These are phyloP conservation scores for Lasioglossum vierecki DNA, from an alignment of 2,888 invertebrate genomes.

Conservation along the genomic window DNA sequence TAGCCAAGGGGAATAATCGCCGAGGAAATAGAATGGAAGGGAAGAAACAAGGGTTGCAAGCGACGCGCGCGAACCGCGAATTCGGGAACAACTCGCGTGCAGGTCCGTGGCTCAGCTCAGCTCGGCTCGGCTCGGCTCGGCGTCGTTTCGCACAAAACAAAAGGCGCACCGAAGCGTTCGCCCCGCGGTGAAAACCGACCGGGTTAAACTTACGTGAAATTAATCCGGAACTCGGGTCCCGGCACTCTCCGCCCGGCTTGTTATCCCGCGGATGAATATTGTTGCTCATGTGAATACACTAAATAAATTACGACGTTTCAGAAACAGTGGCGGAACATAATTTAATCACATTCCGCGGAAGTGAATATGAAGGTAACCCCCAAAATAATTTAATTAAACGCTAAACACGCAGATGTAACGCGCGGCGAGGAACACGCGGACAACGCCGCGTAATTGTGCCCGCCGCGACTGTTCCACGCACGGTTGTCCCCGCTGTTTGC, in stretches of 20 bases:
- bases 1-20: not conserved
- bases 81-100: constrained; percentile 26
- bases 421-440: constrained; percentile 6
- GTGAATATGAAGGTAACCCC: constrained; percentile 56
- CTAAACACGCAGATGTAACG: constrained; percentile 57
- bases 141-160: constrained; percentile 19
- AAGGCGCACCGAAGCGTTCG: constrained; percentile 51
- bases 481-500: constrained; percentile 2
- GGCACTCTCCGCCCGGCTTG: constrained; percentile 46
- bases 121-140: not conserved
- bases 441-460: constrained; percentile 28
- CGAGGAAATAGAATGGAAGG: not conserved
- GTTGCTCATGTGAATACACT: constrained; percentile 72
- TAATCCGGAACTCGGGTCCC: constrained; percentile 56
- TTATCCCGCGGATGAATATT: constrained; percentile 64
- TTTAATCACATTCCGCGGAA: constrained; percentile 68
- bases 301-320: constrained; percentile 72
- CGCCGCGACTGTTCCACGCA: constrained; percentile 1
- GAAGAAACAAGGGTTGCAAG: constrained; percentile 9
- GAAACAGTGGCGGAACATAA: constrained; percentile 69
- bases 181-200: constrained; percentile 50
- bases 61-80: constrained; percentile 13
- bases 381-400: constrained; percentile 69
- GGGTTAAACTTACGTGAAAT: constrained; percentile 70
- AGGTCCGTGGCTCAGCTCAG: not conserved